Percentiles rank a stretch among this genome's conserved stretches.
These are phyloP conservation scores for Scaptomyza tumidula DNA, from an alignment of 2,888 invertebrate species.

Conservation along the genomic window DNA sequence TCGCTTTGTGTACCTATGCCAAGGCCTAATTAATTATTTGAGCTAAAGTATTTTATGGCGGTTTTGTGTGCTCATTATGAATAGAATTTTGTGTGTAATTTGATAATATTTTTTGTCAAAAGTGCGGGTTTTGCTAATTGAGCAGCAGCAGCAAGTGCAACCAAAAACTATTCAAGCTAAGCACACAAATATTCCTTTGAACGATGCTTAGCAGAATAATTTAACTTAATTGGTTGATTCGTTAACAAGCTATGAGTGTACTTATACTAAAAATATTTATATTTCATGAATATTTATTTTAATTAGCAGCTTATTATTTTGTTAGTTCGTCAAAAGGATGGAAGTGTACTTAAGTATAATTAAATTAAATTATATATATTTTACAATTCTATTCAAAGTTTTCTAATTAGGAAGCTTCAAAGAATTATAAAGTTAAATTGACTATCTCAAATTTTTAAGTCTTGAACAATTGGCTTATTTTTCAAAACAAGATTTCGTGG, in stretches of 20 bases:
- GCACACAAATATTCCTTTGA: slow-evolving; percentile 4
- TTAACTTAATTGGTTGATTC: background rate
- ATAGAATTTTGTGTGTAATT: slow-evolving; percentile 33
- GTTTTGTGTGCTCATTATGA: slow-evolving; percentile 43
- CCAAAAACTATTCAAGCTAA: slow-evolving; percentile 14
- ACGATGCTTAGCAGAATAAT: background rate
- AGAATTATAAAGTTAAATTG: too few relatives aligned
- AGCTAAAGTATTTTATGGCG: slow-evolving; percentile 9
- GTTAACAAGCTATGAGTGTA: too few relatives aligned
- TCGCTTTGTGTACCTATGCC: slow-evolving; percentile 29
- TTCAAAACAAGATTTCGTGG: too few relatives aligned
- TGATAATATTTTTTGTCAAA: slow-evolving; percentile 17
- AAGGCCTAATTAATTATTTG: slow-evolving; percentile 45
- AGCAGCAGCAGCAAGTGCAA: slow-evolving; percentile 13
- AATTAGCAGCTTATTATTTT: background rate
- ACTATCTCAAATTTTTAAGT: too few relatives aligned
- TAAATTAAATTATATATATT: too few relatives aligned
- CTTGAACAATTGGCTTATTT: too few relatives aligned
- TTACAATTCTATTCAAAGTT: too few relatives aligned
- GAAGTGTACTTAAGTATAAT: too few relatives aligned
- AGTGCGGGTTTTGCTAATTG: slow-evolving; percentile 46
- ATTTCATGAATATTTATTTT: too few relatives aligned
- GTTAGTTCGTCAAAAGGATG: background rate
- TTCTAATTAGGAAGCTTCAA: too few relatives aligned
- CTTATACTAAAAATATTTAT: too few relatives aligned